These are phyloP conservation scores for Cirrhinus mrigala DNA, from an alignment of 2,797 vertebrate species.

Conservation along the genomic window DNA sequence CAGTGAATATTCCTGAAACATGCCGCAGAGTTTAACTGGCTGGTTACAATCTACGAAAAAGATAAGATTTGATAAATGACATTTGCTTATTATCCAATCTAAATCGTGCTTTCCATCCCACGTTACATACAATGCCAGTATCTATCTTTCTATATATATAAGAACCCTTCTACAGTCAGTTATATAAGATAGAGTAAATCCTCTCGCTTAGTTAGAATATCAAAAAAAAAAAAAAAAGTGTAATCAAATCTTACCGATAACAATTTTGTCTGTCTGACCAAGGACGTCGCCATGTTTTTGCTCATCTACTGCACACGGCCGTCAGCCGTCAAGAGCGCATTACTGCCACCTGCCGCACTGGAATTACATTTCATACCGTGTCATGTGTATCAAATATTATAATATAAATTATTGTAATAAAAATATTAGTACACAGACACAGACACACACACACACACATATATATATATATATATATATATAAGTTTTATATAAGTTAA, in stretches of 20 bases:
- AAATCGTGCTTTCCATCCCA: not conserved
- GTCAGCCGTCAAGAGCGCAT: not conserved
- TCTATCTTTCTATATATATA: not conserved
- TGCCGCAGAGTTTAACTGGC: not conserved
- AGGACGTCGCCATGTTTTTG: conserved; percentile 81
- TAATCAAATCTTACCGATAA: conserved; percentile 67
- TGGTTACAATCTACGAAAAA: conserved; percentile 57
- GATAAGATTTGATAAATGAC: not conserved
- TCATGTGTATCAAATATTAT: not conserved
- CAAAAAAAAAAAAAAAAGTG: not conserved
- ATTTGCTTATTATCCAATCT: not conserved
- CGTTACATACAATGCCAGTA: too few species aligned
- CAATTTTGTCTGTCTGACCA: conserved; percentile 62
- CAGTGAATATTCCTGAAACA: conserved; percentile 71
- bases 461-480: too few species aligned
- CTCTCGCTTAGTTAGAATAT: not conserved
- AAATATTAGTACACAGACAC: too few species aligned
- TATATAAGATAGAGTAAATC: not conserved
- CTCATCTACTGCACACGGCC: not conserved
- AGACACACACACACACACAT: too few species aligned
- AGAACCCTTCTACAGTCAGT: not conserved
- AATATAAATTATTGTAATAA: not conserved
- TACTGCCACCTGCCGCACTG: conserved; percentile 36
- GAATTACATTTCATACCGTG: not conserved
- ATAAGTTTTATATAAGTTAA: too few species aligned